phyloP scores from a whole-genome alignment of 2,888 invertebrate genomes.

The Endotricha flammealis region DNA sequence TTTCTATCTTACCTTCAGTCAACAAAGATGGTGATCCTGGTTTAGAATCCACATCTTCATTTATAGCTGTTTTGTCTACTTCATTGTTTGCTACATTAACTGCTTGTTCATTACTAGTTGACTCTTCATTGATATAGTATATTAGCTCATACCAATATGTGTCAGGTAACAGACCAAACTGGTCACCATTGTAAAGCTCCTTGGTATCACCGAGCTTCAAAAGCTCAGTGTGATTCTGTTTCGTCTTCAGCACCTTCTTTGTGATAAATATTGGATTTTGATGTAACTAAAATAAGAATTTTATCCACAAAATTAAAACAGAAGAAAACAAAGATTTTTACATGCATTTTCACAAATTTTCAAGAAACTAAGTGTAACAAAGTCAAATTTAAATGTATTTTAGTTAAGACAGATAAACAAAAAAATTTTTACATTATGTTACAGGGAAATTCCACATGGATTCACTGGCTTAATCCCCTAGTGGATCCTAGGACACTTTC shows the following conservation, averaged over 20 bases:
- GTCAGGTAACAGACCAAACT: conserved; percentile 72
- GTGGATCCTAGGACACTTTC: too few relatives aligned
- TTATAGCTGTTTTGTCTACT: conserved; percentile 5
- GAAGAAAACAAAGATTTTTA: too few relatives aligned
- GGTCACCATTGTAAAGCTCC: conserved; percentile 62
- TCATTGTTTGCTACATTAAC: conserved; percentile 9
- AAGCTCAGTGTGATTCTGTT: conserved; percentile 36
- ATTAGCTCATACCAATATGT: conserved; percentile 67
- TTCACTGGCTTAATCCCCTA: too few relatives aligned
- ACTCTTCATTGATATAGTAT: conserved; percentile 21
- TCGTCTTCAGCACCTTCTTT: conserved; percentile 36
- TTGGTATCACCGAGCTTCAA: conserved; percentile 44
- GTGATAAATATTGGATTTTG: conserved; percentile 74
- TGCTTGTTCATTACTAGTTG: conserved; percentile 10
- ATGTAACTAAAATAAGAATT: conserved; percentile 75
- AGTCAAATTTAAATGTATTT: too few relatives aligned
- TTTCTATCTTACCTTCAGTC: not conserved
- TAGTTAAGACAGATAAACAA: too few relatives aligned
- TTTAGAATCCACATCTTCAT: conserved; percentile 10
- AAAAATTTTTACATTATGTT: too few relatives aligned
- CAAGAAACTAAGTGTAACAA: too few relatives aligned
- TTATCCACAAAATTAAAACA: too few relatives aligned
- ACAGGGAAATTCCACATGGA: too few relatives aligned
- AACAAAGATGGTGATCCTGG: conserved; percentile 1
- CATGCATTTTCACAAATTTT: too few relatives aligned